Conservation (phyloP, 2,113 vertebrate species). For the Trematocara macrostoma region DNA sequence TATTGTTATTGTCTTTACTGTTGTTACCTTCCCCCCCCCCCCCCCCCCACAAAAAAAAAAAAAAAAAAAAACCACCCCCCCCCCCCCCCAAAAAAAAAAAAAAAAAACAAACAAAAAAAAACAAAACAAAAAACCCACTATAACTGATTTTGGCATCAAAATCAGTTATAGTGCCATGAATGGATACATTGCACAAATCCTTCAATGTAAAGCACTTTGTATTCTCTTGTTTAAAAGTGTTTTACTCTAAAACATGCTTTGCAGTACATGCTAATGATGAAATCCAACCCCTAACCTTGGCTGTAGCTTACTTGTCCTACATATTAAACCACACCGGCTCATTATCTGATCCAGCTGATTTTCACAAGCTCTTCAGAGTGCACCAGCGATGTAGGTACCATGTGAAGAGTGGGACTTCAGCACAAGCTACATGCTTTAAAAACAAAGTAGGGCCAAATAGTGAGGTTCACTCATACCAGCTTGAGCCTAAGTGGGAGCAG, state of each 20-base stretch:
- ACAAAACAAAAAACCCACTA: no score
- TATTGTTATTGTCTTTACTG: no score
- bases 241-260: background rate
- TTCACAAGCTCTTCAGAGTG: background rate
- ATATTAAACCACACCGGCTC: background rate
- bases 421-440: constrained; percentile 2
- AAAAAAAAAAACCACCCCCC: no score
- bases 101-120: no score
- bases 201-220: background rate
- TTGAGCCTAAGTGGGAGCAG: background rate
- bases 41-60: background rate
- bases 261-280: background rate
- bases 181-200: background rate
- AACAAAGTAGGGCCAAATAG: background rate
- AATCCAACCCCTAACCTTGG: background rate
- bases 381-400: background rate
- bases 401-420: background rate
- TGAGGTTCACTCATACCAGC: background rate
- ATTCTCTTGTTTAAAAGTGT: background rate
- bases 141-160: background rate
- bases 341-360: constrained; percentile 5
- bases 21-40: no score
- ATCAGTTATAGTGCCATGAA: background rate
- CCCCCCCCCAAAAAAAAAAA: background rate
- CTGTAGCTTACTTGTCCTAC: background rate